Conservation (phyloP, 2,113 vertebrate species). For the Anarhynchus alexandrinus region DNA sequence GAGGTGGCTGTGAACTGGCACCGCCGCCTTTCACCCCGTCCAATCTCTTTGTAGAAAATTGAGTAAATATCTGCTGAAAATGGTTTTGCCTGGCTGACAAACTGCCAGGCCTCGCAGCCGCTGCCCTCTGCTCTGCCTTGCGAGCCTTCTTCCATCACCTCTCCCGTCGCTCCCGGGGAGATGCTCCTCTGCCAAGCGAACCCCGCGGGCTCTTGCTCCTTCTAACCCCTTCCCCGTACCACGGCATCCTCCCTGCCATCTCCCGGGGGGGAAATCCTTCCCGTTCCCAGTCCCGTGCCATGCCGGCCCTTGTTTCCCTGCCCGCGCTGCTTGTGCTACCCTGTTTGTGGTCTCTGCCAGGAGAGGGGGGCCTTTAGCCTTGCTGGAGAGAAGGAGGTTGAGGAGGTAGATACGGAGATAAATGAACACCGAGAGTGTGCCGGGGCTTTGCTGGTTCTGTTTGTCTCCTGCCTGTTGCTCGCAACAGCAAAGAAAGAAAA, state of each 20-base stretch:
- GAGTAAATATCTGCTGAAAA: background rate
- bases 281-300: background rate
- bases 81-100: background rate
- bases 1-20: background rate
- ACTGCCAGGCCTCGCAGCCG: background rate
- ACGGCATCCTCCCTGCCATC: background rate
- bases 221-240: background rate
- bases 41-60: background rate
- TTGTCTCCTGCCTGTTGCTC: background rate
- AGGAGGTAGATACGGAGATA: background rate
- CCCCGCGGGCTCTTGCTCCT: background rate
- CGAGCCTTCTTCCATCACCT: background rate
- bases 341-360: conserved; percentile 71
- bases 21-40: background rate
- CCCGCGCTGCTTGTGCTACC: background rate
- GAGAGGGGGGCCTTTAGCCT: conserved; percentile 76
- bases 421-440: background rate
- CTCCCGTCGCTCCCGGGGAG: background rate
- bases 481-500: background rate
- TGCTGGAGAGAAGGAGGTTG: conserved; percentile 9
- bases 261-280: background rate
- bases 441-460: background rate
- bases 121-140: background rate
- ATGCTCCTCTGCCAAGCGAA: background rate
- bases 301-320: background rate